Conservation (phyloP, 92 coral and sea anemone species). For the Desmophyllum pertusum region DNA sequence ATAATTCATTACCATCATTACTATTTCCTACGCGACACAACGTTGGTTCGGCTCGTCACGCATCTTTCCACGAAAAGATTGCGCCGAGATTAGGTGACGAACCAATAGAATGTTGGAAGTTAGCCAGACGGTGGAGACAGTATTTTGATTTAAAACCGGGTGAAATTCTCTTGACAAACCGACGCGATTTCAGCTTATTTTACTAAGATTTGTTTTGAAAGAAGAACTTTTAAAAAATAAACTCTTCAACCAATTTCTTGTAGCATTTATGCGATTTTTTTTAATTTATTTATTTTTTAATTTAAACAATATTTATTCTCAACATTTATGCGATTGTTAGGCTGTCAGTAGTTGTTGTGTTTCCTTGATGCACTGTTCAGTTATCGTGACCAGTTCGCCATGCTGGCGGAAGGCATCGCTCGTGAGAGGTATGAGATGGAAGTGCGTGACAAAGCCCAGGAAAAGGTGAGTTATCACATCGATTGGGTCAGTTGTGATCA, state of each 20-base stretch:
- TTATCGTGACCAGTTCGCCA: constrained; percentile 95
- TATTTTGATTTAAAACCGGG: too few species aligned
- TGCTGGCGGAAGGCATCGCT: constrained; percentile 88
- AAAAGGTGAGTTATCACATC: constrained; percentile 66
- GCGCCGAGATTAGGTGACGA: not conserved
- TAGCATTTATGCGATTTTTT: too few species aligned
- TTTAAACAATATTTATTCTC: too few species aligned
- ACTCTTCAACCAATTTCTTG: too few species aligned
- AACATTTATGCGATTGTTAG: not conserved
- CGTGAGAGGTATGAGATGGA: constrained; percentile 85
- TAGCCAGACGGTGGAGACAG: not conserved
- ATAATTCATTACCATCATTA: too few species aligned
- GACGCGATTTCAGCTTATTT: not conserved
- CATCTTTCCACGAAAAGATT: too few species aligned
- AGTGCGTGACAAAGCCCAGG: constrained; percentile 93
- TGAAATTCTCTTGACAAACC: too few species aligned
- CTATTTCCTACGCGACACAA: too few species aligned
- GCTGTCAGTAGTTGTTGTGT: not conserved
- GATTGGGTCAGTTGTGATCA: not conserved
- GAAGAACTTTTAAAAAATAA: not conserved
- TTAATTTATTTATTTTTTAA: too few species aligned
- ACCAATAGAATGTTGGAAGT: not conserved
- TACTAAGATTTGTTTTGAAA: not conserved
- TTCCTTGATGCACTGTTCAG: constrained; percentile 56
- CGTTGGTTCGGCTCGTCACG: too few species aligned